Percentiles rank a stretch among this genome's conserved stretches.
These are phyloP conservation scores for Drosophila limbata DNA, from an alignment of 2,888 invertebrate species.

Conservation along the genomic window DNA sequence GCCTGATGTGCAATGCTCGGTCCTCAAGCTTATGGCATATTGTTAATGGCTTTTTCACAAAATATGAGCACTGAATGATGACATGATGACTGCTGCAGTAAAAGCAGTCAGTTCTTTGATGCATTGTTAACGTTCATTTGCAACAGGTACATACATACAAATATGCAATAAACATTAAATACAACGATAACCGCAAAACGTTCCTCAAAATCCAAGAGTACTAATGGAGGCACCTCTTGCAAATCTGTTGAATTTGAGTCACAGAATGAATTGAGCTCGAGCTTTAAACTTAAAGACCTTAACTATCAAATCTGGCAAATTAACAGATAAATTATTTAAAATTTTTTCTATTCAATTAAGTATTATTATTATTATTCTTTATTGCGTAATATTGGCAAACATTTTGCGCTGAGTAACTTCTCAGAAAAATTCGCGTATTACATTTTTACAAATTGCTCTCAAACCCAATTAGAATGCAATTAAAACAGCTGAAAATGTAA, in stretches of 20 bases:
- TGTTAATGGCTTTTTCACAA: conserved; percentile 33
- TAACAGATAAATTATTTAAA: no score
- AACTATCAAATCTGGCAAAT: no score
- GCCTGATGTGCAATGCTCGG: conserved; percentile 24
- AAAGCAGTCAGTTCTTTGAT: conserved; percentile 6
- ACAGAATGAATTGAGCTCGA: background rate
- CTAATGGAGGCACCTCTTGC: background rate
- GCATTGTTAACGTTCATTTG: conserved; percentile 15
- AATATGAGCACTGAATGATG: conserved; percentile 16
- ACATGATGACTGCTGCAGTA: conserved; percentile 2
- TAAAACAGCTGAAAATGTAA: conserved; percentile 9
- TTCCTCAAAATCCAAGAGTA: background rate
- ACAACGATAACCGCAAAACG: background rate
- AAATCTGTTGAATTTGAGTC: background rate
- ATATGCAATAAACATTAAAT: conserved; percentile 4
- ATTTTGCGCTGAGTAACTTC: background rate
- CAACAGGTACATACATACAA: background rate
- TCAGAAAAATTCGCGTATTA: background rate
- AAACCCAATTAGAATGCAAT: conserved; percentile 10
- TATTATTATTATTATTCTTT: background rate
- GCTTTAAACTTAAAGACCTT: background rate
- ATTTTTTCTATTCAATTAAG: no score
- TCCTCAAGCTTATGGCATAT: conserved; percentile 18
- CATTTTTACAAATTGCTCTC: background rate
- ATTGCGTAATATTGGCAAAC: background rate